A percentile compares a stretch with the other conserved stretches of the same genome.
phyloP scores from a whole-genome alignment of 2,888 invertebrate genomes.

The Napeogenes sylphis region DNA sequence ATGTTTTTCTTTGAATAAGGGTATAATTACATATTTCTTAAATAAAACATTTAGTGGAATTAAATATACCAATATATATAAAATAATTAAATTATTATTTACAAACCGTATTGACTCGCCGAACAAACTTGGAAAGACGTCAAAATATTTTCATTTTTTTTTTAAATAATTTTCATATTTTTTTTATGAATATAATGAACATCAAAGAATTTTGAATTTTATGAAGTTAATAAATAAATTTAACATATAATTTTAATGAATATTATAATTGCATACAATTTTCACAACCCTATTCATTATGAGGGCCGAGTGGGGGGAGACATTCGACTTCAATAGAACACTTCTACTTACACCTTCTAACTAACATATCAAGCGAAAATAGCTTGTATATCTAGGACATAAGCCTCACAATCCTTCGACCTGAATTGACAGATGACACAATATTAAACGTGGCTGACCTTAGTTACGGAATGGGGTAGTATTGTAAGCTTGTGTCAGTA shows the following conservation, averaged over 20 bases:
- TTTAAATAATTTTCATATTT: too few species aligned
- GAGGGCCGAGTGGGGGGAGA: conserved; percentile 33
- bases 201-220: too few species aligned
- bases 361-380: conserved; percentile 22
- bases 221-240: too few species aligned
- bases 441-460: conserved; percentile 35
- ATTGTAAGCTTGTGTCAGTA: conserved; percentile 51
- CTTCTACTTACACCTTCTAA: conserved; percentile 34
- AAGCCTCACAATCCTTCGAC: conserved; percentile 24
- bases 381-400: conserved; percentile 13
- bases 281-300: conserved; percentile 30
- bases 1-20: conserved; percentile 7
- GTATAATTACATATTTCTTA: too few species aligned
- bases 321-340: conserved; percentile 34
- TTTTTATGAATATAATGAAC: too few species aligned
- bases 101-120: too few species aligned
- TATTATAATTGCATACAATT: not conserved
- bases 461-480: conserved; percentile 48
- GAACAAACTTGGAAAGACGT: too few species aligned
- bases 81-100: too few species aligned
- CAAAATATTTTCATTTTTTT: too few species aligned
- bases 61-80: too few species aligned
- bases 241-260: too few species aligned
- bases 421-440: conserved; percentile 30
- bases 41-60: too few species aligned